Evolutionary conservation across 1,140 invertebrate species (phyloP).

Genomic region (Temnothorax nylanderi): DNA sequence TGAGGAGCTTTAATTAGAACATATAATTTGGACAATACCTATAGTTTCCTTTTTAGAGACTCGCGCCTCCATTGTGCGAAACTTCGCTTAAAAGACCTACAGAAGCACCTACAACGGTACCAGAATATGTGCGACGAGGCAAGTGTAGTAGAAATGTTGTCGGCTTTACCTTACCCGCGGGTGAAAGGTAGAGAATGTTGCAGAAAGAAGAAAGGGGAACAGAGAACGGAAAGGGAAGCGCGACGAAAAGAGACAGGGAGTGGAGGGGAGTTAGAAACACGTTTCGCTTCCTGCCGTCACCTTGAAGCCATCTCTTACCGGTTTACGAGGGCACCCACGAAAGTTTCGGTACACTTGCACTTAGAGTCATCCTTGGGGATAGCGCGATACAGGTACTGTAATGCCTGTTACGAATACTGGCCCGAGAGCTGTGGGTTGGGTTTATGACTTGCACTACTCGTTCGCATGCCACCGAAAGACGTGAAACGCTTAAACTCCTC

Average conservation of each 20-base stretch:
- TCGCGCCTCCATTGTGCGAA: conserved; percentile 44
- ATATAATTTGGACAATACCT: conserved; percentile 46
- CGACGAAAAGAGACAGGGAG: conserved; percentile 19
- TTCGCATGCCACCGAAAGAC: conserved; percentile 63
- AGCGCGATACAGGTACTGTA: conserved; percentile 62
- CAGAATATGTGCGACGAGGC: conserved; percentile 29
- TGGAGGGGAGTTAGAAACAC: conserved; percentile 66
- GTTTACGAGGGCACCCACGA: conserved; percentile 68
- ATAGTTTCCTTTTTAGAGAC: conserved; percentile 24
- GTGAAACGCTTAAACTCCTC: conserved; percentile 65
- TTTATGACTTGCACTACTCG: conserved; percentile 70
- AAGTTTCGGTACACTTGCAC: conserved; percentile 66
- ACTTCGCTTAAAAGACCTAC: conserved; percentile 51
- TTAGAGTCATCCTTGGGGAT: conserved; percentile 74
- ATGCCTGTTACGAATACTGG: conserved; percentile 68
- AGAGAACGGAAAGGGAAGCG: conserved; percentile 7
- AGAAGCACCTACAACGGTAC: conserved; percentile 37
- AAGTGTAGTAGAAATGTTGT: conserved; percentile 49
- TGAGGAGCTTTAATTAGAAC: conserved; percentile 31
- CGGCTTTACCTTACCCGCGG: conserved; percentile 60
- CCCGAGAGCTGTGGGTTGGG: conserved; percentile 30
- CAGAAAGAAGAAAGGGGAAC: conserved; percentile 14
- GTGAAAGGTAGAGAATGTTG: conserved; percentile 46
- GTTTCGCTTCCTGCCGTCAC: conserved; percentile 69
- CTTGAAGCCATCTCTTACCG: conserved; percentile 70